Percentiles rank a stretch among this genome's conserved stretches.
Conservation (phyloP, 2,888 invertebrate species). For the Microctonus brassicae region DNA sequence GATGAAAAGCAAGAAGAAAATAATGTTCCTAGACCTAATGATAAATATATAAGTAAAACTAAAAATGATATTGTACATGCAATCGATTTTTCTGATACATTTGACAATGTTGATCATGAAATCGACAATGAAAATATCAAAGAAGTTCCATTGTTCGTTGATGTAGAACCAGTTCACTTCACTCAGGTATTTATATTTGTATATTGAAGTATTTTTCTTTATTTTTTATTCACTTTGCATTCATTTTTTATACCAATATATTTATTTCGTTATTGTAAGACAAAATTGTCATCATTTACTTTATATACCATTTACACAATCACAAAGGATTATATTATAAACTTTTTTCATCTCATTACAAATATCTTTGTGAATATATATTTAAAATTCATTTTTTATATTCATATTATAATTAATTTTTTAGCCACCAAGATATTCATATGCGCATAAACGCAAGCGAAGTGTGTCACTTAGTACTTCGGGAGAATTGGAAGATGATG, state of each 20-base stretch:
- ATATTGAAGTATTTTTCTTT: not conserved
- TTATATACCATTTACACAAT: no score
- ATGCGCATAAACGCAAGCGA: conserved; percentile 55
- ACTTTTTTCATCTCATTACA: no score
- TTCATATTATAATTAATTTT: no score
- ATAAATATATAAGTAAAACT: conserved; percentile 5
- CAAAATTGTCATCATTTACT: no score
- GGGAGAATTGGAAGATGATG: conserved; percentile 38
- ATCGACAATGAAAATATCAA: conserved; percentile 33
- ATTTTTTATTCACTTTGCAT: conserved; percentile 15
- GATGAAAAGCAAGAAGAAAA: conserved; percentile 18
- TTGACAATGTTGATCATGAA: conserved; percentile 51
- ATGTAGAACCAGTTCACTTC: conserved; percentile 58
- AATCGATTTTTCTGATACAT: conserved; percentile 56
- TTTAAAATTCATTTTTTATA: no score
- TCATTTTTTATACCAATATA: no score
- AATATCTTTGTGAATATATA: no score
- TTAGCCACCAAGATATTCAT: conserved; percentile 60
- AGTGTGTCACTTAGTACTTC: conserved; percentile 37
- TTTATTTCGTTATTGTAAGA: no score
- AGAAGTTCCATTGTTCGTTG: conserved; percentile 54
- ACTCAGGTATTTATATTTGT: conserved; percentile 49
- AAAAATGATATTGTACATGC: conserved; percentile 36
- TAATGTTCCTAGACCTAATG: not conserved
- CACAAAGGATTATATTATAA: no score